Conservation (phyloP, 2,888 invertebrate genomes). For the Drosophila paranaensis region DNA sequence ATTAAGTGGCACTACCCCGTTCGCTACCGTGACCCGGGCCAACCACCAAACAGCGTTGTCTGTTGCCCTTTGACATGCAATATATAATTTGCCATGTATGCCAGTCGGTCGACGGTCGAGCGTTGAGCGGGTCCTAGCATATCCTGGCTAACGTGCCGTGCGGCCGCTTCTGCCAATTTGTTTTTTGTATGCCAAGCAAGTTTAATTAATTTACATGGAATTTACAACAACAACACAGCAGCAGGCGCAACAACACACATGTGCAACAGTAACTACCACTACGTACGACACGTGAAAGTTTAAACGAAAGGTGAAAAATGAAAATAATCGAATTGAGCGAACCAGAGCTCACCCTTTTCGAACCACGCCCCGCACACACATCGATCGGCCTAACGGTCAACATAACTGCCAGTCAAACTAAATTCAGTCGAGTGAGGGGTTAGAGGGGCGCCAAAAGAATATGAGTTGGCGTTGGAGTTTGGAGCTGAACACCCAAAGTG, state of each 20-base stretch:
- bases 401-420: constrained; percentile 49
- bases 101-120: constrained; percentile 41
- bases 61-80: constrained; percentile 81
- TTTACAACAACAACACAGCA: constrained; percentile 64
- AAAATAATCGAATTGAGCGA: constrained; percentile 79
- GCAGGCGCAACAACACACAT: constrained; percentile 34
- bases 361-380: constrained; percentile 35
- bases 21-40: constrained; percentile 29
- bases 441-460: background rate
- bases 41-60: constrained; percentile 34
- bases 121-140: constrained; percentile 33
- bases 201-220: constrained; percentile 81
- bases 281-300: constrained; percentile 76
- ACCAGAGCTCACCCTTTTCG: constrained; percentile 16
- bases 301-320: constrained; percentile 80
- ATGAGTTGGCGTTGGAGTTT: background rate
- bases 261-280: constrained; percentile 50
- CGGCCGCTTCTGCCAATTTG: constrained; percentile 71
- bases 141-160: constrained; percentile 42
- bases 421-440: background rate
- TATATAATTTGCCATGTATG: constrained; percentile 76
- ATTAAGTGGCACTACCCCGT: constrained; percentile 72
- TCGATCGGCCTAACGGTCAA: constrained; percentile 54
- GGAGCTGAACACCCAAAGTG: constrained; percentile 23
- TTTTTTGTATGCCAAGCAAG: constrained; percentile 76